Evolutionary conservation across 2,888 invertebrate genomes (phyloP), one percentile per base, ranked within the genome.

Genomic region (Calameuta filiformis): DNA sequence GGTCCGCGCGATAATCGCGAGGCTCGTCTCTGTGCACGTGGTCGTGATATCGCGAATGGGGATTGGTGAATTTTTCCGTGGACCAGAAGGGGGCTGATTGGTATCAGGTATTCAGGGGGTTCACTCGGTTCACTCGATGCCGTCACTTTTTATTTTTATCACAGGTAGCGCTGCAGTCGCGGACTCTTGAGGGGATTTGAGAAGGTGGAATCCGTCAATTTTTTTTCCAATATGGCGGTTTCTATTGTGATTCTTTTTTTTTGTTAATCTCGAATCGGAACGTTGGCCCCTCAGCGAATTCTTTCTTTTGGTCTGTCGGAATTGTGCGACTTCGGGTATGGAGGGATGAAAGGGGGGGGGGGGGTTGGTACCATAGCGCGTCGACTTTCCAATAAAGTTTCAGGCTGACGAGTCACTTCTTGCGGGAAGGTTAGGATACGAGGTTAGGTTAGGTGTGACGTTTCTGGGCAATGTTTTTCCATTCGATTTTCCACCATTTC

Each of bases 401-500:
- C 35, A 31, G 40, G 34, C 37, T n/a, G 37, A 23, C 31, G 75
- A 75, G 73, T 31, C 31, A 40, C 40, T 31, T 75, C 40, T 37
- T 23, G n/a, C 37, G 56, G 40, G n/a, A 15, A 56, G n/a, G 40
- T 56, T 40, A 15, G 40, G 15, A 40, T 6, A 40, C 40, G 40
- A 15, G 15, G 40, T 40, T 56, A 56, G 40, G 40, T 56, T 56
- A 56, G 40, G 40, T 0, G 23, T 23, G 23, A 56, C 40, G 40
- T 23, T 56, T 56, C 40, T 9, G 40, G 40, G 0, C 40, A 56
- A 56, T 56, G 40, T 56, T 56, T 56, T 23, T 56, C 40, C 40
- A 56, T 56, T 87, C 85, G 87, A 86, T 86, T 87, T 86, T 84
- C 84, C 83, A 84, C 82, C 85, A 83, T 85, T 85, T 56, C 40